Base-by-base conservation (phyloP, 1,140 invertebrate genomes). In the Alviniconcha marisindica region DNA sequence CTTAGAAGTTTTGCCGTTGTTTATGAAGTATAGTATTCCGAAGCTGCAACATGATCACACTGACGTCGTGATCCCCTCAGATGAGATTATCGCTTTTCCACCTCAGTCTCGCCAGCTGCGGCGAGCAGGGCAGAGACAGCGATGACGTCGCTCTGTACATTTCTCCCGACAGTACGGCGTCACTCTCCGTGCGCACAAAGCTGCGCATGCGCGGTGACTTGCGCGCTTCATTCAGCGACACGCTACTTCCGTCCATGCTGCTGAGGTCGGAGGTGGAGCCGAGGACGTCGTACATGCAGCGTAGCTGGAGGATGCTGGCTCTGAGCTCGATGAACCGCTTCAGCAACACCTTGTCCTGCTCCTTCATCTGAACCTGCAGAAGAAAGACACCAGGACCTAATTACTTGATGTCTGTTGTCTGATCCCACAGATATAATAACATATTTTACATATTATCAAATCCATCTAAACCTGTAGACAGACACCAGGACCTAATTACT, bases 261-360 rank as follows among this genome's bases (percentile, higher is more conserved):
- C 87, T 89, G 40, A 89, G 48, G 48, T 89, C 88, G n/a, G 89
- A 89, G 48, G 74, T 85, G 15, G 89, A 90, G 36, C 84, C 82
- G 44, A 85, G 82, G 0, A 86, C 51, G 21, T 89, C 87, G 83
- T 85, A 89, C 71, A 88, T 60, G 63, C 87, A 89, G 44, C 87
- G 80, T 15, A 91, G 84, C 76, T 90, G 89, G 7, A 90, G 77
- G n/a, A 91, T 90, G 71, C 83, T 86, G 18, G 89, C 86, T 40
- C 89, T 84, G 0, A 91, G 84, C 15, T 89, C 84, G 21, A 90
- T 87, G 83, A 91, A 91, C 86, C 88, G 89, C 74, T 87, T 87
- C 81, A 88, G 84, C 2, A 91, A 80, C 21, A 84, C 86, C 66
- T 87, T 87, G 83, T 91, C 89, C 77, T 91, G 89, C 83, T 89